Base-by-base conservation (phyloP, 2,113 vertebrate genomes). In the Upupa epops region DNA sequence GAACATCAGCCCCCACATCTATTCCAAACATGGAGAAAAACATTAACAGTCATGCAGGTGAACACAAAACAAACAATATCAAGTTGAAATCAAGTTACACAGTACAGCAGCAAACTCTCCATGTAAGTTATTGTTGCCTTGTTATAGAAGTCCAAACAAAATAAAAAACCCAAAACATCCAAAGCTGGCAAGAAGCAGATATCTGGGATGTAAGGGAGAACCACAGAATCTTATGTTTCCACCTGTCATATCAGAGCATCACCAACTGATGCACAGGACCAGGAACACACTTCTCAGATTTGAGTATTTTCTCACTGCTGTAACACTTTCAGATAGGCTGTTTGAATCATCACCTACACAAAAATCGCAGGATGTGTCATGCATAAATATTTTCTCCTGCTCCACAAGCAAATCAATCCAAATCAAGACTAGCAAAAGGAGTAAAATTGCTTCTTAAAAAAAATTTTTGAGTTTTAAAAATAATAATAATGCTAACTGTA, bases 1-100 rank as follows among this genome's bases (percentile, higher is more conserved):
- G 95, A 65, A 99, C 99, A 97, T 99, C 99, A 61, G 99, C 99
- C 46, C 99, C 99, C 24, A 99, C 97, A 97, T 99, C 99, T 99
- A 71, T 74, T 94, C 79, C 37, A 87, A 92, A 95, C 58, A 51
- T 25, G 4, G 28, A 92, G 73, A 92, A 66, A 93, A 88, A 86
- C 8, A 69, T 5, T 31, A 25, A 83, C 52, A 79, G 32, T 58
- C 52, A 58, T 20, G 28, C 5, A 81, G 9, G 58, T 21, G 6
- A 63, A 37, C 52, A 72, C 26, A 55, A 73, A 70, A 66, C 21
- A 89, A 92, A 86, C 26, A 56, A 80, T 81, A 36, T 64, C 12
- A 70, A 40, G 20, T 5, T n/a, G 64, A 92, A 88, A 59, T 36
- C 0, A 37, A 55, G 17, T n/a, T 66, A 59, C 48, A 63, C 24